phyloP scores from a whole-genome alignment of 2,888 invertebrate genomes.

The Pyrochroa serraticornis region DNA sequence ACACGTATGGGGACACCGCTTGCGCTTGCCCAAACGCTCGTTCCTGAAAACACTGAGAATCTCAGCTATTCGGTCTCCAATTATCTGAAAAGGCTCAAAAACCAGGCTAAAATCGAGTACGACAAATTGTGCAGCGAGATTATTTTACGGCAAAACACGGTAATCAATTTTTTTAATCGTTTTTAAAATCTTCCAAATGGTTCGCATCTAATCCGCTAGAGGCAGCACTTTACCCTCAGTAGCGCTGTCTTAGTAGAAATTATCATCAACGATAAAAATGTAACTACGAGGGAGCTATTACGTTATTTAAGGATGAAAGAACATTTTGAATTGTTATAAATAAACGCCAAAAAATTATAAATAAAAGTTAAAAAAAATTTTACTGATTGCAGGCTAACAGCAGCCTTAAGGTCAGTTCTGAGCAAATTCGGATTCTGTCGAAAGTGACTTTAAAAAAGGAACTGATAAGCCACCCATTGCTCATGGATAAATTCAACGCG shows the following conservation, averaged over 20 bases:
- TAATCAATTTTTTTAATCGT: constrained; percentile 40
- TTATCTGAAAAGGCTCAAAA: constrained; percentile 94
- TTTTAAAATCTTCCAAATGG: constrained; percentile 48
- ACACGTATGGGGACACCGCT: constrained; percentile 89
- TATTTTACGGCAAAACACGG: constrained; percentile 65
- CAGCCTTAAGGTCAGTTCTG: constrained; percentile 42
- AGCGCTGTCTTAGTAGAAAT: too few species aligned
- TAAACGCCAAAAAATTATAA: too few species aligned
- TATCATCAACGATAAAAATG: too few species aligned
- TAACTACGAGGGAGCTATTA: too few species aligned
- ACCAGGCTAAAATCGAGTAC: constrained; percentile 89
- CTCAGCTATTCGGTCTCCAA: constrained; percentile 92
- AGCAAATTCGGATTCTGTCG: constrained; percentile 60
- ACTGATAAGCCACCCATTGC: constrained; percentile 78
- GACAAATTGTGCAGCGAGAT: constrained; percentile 85
- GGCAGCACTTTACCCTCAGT: too few species aligned
- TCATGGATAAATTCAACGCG: constrained; percentile 82
- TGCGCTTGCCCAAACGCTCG: constrained; percentile 78
- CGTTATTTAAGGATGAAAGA: too few species aligned
- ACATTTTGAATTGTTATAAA: too few species aligned
- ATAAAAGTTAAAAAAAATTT: too few species aligned
- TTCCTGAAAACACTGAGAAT: constrained; percentile 93
- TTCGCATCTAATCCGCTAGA: constrained; percentile 50
- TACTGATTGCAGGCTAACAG: not conserved
- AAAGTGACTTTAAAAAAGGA: constrained; percentile 74